Conservation (phyloP, 2,797 vertebrate species). For the Pagetopsis macropterus region DNA sequence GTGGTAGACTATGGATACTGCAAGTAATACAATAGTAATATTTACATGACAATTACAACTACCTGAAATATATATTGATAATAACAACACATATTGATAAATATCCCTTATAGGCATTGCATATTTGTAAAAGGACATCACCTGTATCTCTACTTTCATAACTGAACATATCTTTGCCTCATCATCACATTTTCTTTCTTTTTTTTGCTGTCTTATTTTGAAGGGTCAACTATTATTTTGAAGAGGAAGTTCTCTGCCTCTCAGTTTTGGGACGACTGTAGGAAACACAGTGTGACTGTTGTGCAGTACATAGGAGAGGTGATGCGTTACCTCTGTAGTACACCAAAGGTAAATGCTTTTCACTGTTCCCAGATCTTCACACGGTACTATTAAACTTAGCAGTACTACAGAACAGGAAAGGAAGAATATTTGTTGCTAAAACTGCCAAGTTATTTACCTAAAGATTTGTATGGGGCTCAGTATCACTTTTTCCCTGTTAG, state of each 20-base stretch:
- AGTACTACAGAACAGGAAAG: not conserved
- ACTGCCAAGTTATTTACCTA: not conserved
- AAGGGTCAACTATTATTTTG: constrained; percentile 84
- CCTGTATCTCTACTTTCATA: not conserved
- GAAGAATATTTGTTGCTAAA: not conserved
- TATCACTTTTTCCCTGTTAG: not conserved
- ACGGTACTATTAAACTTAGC: not conserved
- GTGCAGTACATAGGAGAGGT: constrained; percentile 93
- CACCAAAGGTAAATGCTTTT: constrained; percentile 78
- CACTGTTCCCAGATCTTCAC: not conserved
- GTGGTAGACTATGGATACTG: not conserved
- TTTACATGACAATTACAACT: too few relatives aligned
- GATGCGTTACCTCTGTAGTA: constrained; percentile 89
- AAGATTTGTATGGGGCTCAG: not conserved
- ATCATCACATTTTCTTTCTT: not conserved
- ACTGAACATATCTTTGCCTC: not conserved
- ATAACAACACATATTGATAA: not conserved
- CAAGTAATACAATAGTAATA: not conserved
- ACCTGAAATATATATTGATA: too few relatives aligned
- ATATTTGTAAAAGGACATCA: not conserved
- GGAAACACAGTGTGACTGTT: constrained; percentile 88
- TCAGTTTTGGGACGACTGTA: constrained; percentile 92
- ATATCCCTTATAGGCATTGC: not conserved
- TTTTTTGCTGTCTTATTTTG: constrained; percentile 61
- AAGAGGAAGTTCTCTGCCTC: constrained; percentile 90